Base-by-base conservation (phyloP, 2,888 invertebrate genomes). In the Imbricaverruca yamaguchii region DNA sequence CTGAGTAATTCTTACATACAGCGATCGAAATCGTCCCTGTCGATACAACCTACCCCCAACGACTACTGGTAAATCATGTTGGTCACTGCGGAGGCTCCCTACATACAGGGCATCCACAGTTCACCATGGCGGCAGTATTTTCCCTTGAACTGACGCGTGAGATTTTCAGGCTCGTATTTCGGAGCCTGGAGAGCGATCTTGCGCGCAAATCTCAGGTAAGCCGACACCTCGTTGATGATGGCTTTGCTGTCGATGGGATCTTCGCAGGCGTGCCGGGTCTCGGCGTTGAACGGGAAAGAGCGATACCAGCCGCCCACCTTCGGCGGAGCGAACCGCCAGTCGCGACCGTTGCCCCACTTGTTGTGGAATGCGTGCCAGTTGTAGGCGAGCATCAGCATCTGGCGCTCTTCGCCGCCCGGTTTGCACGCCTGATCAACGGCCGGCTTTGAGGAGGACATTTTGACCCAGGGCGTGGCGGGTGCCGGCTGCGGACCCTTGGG, bases 231-330 rank as follows among this genome's bases (percentile, higher is more conserved):
- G 53, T 74, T 39, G 39, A 74, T 23, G 74, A 74, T 74, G 53
- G 74, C 74, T 23, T 74, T 74, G 74, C 74, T 53, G 80, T 80
- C 82, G 9, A 81, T 25, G 6, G 82, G 82, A 81, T 82, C 82
- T 18, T 81, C 82, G 53, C 81, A 85, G 11, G 83, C 83, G 79
- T 82, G 82, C 84, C 80, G 81, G 10, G 86, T 86, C 69, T 83
- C 85, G 83, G 84, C 87, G 85, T 85, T 87, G 84, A 91, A 87
- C 0, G 94, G 94, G 87, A 92, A 94, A 82, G 93, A 91, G 83
- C 93, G 88, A 77, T 92, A 90, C 93, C 94, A 94, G 69, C 92
- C 92, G 0, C 94, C 94, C 83, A 93, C 92, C 23, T 89, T 88
- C 1, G 89, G 88, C 11, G 90, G 89, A 0, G 74, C 74, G 21